Conservation (phyloP, 2,888 invertebrate genomes). For the Tetragonula carbonaria region DNA sequence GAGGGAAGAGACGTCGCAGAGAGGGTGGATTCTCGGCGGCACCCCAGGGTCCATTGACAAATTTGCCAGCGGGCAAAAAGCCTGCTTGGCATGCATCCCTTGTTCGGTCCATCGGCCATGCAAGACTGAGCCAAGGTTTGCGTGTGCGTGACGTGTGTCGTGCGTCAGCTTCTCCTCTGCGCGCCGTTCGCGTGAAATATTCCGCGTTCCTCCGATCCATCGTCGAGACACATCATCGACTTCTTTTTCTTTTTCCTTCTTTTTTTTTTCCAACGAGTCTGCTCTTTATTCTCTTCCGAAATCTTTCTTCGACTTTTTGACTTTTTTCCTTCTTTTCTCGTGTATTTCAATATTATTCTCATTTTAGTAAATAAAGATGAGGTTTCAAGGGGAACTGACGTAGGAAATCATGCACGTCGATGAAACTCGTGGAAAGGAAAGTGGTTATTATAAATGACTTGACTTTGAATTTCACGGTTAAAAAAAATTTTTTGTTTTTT, state of each 20-base stretch:
- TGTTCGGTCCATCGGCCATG: slow-evolving; percentile 71
- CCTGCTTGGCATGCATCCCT: slow-evolving; percentile 76
- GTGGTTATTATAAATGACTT: too few species aligned
- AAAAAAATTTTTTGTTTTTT: too few species aligned
- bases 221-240: background rate
- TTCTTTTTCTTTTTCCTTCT: background rate
- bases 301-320: background rate
- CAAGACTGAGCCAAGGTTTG: slow-evolving; percentile 51
- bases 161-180: slow-evolving; percentile 47
- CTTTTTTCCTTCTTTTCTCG: too few species aligned
- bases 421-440: too few species aligned
- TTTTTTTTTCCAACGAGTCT: slow-evolving; percentile 22
- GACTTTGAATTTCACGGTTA: too few species aligned
- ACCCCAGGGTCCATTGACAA: slow-evolving; percentile 74
- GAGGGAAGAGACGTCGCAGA: slow-evolving; percentile 41
- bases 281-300: slow-evolving; percentile 2
- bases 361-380: too few species aligned
- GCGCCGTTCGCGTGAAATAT: slow-evolving; percentile 19
- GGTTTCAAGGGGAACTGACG: too few species aligned
- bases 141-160: slow-evolving; percentile 61
- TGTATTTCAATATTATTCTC: too few species aligned
- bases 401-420: too few species aligned
- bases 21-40: slow-evolving; percentile 54
- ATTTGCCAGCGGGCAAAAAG: slow-evolving; percentile 75
- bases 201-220: slow-evolving; percentile 23